Conservation (phyloP, 2,113 vertebrate genomes). For the Nyctereutes procyonoides region DNA sequence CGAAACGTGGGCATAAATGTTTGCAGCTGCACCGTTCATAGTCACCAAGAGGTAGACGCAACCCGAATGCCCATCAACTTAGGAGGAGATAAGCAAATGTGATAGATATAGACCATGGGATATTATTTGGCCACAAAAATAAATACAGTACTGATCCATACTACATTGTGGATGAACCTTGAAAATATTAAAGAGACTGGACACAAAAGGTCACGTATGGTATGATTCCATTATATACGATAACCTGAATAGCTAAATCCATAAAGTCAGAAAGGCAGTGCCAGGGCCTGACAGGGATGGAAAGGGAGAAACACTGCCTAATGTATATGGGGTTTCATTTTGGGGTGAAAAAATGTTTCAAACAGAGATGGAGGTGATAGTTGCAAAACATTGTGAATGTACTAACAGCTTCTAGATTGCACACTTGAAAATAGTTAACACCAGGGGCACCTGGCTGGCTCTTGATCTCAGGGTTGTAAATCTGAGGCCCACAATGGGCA, state of each 20-base stretch:
- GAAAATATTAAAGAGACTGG: neutral
- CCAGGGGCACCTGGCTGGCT: neutral
- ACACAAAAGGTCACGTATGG: neutral
- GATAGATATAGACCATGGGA: too few relatives aligned
- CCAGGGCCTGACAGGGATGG: fast-evolving
- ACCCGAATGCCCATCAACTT: neutral
- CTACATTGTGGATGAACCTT: neutral
- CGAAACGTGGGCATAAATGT: neutral
- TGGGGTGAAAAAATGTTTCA: neutral
- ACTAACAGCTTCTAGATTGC: neutral
- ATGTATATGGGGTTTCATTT: neutral
- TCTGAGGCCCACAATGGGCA: neutral
- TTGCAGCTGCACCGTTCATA: fast-evolving
- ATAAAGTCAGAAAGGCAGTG: neutral
- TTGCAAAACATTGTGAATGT: neutral
- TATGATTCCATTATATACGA: neutral
- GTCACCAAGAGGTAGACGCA: neutral
- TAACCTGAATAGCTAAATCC: neutral
- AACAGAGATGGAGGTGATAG: too few relatives aligned
- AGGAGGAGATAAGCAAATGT: neutral
- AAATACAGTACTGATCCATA: neutral
- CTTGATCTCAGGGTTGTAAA: neutral
- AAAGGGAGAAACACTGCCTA: neutral
- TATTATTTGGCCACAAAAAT: neutral
- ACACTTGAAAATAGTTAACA: neutral